These are phyloP conservation scores for Anhinga rufa DNA, from an alignment of 2,113 vertebrate genomes.

Conservation along the genomic window DNA sequence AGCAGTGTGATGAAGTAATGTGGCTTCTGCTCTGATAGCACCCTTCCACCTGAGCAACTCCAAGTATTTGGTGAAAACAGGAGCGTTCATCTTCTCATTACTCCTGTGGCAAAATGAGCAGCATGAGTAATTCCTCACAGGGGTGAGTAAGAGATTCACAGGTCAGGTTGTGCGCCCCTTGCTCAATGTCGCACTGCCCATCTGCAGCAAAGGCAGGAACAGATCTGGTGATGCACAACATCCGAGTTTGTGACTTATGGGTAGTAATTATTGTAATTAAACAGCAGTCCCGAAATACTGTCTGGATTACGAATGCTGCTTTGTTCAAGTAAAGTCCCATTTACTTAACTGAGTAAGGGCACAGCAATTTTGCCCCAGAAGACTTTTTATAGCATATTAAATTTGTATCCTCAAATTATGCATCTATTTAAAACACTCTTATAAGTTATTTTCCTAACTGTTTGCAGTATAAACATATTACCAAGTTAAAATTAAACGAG, in stretches of 20 bases:
- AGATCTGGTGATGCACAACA: background rate
- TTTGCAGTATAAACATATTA: background rate
- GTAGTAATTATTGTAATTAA: background rate
- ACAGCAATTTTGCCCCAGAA: background rate
- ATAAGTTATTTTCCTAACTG: background rate
- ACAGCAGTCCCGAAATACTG: background rate
- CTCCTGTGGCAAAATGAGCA: background rate
- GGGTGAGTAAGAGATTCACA: background rate
- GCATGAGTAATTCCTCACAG: background rate
- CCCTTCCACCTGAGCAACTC: background rate
- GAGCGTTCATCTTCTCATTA: background rate
- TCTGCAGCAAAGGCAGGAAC: background rate
- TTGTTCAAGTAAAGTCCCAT: background rate
- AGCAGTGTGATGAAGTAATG: background rate
- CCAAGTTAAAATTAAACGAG: conserved; percentile 27
- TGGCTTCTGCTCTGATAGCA: background rate
- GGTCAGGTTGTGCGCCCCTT: background rate
- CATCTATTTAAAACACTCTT: background rate
- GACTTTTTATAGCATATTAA: background rate
- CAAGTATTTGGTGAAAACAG: background rate
- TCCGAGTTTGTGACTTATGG: background rate
- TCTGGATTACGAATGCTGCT: background rate
- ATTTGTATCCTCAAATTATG: background rate
- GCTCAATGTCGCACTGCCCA: background rate
- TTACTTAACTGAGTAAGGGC: background rate